Conservation (phyloP, 2,797 vertebrate species). For the Molothrus ater region DNA sequence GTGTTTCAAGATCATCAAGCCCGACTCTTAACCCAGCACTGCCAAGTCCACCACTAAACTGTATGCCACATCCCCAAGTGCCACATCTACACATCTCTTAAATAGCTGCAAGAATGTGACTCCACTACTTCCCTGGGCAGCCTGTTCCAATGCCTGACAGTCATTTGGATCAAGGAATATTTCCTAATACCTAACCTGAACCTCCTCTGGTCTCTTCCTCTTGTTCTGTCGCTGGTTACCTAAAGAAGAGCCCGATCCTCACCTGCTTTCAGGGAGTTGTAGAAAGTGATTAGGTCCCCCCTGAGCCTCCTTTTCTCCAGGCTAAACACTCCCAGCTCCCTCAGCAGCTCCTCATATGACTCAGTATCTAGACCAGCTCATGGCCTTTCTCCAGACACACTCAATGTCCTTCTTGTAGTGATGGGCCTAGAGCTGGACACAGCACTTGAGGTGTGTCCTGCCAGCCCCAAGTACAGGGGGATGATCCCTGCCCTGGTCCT, state of each 20-base stretch:
- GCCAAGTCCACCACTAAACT: background rate
- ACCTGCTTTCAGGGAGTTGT: background rate
- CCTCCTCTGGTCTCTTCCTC: background rate
- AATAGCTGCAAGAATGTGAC: background rate
- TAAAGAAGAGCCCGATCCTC: fast-evolving
- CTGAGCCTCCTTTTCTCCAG: background rate
- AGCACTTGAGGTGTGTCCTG: background rate
- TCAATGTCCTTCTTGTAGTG: background rate
- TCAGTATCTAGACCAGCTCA: background rate
- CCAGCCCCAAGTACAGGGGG: too few relatives aligned
- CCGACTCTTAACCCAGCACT: background rate
- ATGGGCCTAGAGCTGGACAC: background rate
- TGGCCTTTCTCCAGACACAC: background rate
- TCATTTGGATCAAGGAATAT: background rate
- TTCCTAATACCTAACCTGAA: background rate
- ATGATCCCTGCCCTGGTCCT: background rate
- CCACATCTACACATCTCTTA: background rate
- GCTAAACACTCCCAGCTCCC: background rate
- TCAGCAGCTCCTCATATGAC: background rate
- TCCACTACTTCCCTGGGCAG: background rate
- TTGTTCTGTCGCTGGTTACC: fast-evolving
- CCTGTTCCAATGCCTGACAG: background rate
- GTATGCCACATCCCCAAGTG: background rate
- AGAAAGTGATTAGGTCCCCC: background rate
- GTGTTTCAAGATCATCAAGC: background rate